Evolutionary conservation across 1,140 invertebrate genomes (phyloP), one percentile per base, ranked within the genome.

Genomic region (Zaprionus gabonicus): DNA sequence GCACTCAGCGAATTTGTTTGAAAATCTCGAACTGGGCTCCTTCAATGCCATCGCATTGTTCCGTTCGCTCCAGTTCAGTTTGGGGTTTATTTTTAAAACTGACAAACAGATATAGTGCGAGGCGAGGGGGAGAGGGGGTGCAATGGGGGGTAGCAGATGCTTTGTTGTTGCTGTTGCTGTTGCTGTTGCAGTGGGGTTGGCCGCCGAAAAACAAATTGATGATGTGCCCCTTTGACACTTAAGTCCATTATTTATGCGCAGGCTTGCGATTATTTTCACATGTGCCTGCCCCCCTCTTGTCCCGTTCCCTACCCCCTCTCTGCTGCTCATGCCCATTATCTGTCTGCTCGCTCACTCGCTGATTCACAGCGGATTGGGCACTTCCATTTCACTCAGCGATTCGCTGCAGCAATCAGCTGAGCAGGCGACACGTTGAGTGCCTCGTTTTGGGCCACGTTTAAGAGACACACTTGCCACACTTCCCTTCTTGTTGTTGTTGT

Each of bases 1-100:
- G 85, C 85, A 90, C 85, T 90, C 85, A 90, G 85, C 85, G 80
- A 90, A 90, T 90, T 90, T 90, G 85, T 90, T 90, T 90, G 85
- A 79, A 81, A 90, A 75, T 84, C 81, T 88, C 78, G 71, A 87
- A 69, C 76, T 70, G 75, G n/a, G 57, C 58, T 74, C 53, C 66
- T 75, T 75, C 72, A 75, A 75, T 75, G 72, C 72, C 72, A 71
- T 59, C 20, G 38, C 68, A 76, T 76, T 71, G 73, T 72, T 67
- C 64, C 41, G 56, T 46, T 46, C 41, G 46, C 46, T 20, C 46
- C 46, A 46, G 73, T 71, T 68, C 57, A 25, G 64, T 49, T 53
- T 60, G 9, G 60, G 69, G 66, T 77, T 77, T 73, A 77, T 73
- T 77, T 77, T 77, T 73, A 64, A 77, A 72, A 72, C 57, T 62